phyloP scores from a whole-genome alignment of 2,113 vertebrate species.

The Pica pica region DNA sequence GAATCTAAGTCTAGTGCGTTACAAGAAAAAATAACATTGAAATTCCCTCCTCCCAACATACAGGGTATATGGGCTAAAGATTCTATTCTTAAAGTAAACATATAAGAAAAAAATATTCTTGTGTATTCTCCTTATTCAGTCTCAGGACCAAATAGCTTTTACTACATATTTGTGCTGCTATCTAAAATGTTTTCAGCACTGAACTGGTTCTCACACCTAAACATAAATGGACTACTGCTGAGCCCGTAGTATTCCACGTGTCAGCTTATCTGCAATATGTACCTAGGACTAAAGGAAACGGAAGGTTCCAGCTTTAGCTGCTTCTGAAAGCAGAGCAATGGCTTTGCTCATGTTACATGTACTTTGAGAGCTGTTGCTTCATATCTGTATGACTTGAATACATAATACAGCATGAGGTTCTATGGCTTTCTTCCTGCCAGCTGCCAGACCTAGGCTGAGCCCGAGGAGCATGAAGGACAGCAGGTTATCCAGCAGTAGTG shows the following conservation, averaged over 20 bases:
- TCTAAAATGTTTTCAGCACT: neutral
- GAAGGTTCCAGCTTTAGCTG: neutral
- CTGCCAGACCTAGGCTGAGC: neutral
- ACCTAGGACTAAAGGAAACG: neutral
- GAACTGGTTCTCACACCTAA: neutral
- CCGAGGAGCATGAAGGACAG: neutral
- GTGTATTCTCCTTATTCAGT: conserved; percentile 6
- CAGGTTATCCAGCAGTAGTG: neutral
- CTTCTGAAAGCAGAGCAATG: neutral
- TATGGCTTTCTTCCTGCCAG: neutral
- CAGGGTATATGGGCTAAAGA: neutral
- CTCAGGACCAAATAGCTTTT: conserved; percentile 21
- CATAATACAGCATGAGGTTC: neutral
- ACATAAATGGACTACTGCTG: neutral
- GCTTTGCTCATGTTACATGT: neutral
- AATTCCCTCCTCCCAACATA: neutral
- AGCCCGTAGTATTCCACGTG: neutral
- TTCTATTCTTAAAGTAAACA: conserved; percentile 6
- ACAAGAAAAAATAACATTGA: neutral
- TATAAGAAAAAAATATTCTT: neutral
- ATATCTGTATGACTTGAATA: neutral
- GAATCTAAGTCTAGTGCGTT: neutral
- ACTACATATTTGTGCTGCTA: neutral
- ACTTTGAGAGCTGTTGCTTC: neutral
- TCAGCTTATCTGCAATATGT: neutral